Base-by-base conservation (phyloP, 1,140 invertebrate genomes). In the Drosophila willistoni region DNA sequence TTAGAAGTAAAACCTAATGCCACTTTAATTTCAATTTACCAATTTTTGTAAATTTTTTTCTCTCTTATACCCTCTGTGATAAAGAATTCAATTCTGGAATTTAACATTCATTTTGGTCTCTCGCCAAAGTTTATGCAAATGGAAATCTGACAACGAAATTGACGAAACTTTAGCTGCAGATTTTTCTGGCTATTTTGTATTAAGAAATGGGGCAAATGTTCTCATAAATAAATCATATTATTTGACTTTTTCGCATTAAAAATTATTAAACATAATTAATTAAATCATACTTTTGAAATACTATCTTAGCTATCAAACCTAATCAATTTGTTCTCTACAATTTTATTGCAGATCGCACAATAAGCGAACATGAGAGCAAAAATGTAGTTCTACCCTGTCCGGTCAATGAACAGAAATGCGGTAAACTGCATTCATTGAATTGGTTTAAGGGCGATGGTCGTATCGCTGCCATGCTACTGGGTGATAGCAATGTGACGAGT, bases 391-490 rank as follows among this genome's bases (percentile, higher is more conserved):
- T 97, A 42, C 94, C 95, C 1, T 98, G 97, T 92, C 94, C 94
- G 19, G 95, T 97, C 68, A 96, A 96, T 91, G 94, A 94, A 61
- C 93, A 94, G 9, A 94, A 95, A 74, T 98, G 97, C 84, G 96
- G 96, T 1, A 95, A 95, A 54, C 94, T 97, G 79, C 97, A 98
- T 93, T 97, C 96, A 86, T 95, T 98, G 81, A 97, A 98, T 92
- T 98, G 97, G 97, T 98, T 97, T 92, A 95, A 96, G 76, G 96
- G 95, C 51, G 94, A 96, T 61, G 94, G 94, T 64, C 93, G 97
- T 57, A 96, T 98, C 68, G 97, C 96, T 92, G 96, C 97, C 67
- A 89, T 91, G 85, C 97, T 96, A 93, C 96, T 96, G 77, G 96
- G 96, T 68, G 94, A 95, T 39, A 95, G 94, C 33, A 94, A 94